These are phyloP conservation scores for Gnathonemus longibarbis DNA, from an alignment of 2,113 vertebrate species.

Conservation along the genomic window DNA sequence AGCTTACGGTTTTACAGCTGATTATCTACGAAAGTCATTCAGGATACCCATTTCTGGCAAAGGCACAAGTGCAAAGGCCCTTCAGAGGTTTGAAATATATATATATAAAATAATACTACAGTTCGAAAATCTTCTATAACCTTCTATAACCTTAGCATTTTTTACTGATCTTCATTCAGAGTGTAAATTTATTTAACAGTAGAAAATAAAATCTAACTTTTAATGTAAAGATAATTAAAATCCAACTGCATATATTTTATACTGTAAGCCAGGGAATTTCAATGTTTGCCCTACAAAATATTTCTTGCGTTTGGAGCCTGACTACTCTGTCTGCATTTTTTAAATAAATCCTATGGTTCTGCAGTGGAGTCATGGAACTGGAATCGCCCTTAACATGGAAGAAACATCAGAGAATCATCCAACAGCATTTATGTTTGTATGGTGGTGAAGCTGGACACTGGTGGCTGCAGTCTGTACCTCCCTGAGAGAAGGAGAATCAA, in stretches of 20 bases:
- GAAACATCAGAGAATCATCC: background rate
- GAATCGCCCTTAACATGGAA: background rate
- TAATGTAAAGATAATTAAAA: constrained; percentile 4
- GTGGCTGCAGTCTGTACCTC: background rate
- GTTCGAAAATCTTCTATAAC: background rate
- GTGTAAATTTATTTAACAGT: background rate
- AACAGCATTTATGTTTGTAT: background rate
- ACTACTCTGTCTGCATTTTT: background rate
- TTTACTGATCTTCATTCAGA: background rate
- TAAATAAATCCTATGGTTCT: background rate
- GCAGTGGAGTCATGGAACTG: background rate
- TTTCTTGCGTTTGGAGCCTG: background rate
- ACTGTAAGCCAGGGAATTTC: background rate
- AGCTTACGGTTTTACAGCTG: background rate
- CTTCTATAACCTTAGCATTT: background rate
- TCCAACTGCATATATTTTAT: background rate
- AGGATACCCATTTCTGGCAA: background rate
- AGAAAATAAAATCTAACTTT: background rate
- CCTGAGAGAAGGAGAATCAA: background rate
- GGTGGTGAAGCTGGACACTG: background rate
- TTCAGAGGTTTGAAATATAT: background rate
- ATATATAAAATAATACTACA: background rate
- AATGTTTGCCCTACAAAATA: background rate
- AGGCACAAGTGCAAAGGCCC: background rate
- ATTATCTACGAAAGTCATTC: background rate